Conservation (phyloP, 1,140 invertebrate species). For the Drosophila nigromelanica region DNA sequence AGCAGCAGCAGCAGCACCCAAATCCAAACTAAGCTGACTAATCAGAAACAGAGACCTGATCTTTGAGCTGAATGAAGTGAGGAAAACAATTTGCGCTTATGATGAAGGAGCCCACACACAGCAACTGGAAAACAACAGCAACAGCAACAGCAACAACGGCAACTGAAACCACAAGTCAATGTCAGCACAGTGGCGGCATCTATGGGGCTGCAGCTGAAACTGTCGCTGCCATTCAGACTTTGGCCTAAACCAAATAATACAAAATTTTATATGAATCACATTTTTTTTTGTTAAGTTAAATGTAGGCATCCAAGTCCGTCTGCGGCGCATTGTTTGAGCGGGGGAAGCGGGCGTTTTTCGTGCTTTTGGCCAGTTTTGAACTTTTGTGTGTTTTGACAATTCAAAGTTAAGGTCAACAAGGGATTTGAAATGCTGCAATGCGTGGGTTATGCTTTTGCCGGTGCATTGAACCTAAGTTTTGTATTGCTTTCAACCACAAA, state of each 20-base stretch:
- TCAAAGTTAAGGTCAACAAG: conserved; percentile 82
- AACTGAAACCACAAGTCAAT: conserved; percentile 79
- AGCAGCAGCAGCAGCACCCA: conserved; percentile 24
- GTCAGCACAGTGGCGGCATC: conserved; percentile 73
- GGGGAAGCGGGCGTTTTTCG: conserved; percentile 19
- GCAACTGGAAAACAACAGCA: conserved; percentile 31
- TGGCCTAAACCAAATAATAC: conserved; percentile 14
- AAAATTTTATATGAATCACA: conserved; percentile 42
- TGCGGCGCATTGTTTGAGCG: conserved; percentile 4
- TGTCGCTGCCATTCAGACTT: conserved; percentile 19
- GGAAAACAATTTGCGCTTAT: conserved; percentile 62
- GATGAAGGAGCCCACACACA: conserved; percentile 64
- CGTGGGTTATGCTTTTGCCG: conserved; percentile 26
- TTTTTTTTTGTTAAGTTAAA: conserved; percentile 27
- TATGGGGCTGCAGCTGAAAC: conserved; percentile 43
- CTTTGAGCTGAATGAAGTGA: conserved; percentile 63
- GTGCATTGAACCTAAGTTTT: conserved; percentile 64
- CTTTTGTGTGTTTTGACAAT: conserved; percentile 80
- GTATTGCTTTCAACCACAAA: conserved; percentile 32
- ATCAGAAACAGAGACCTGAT: conserved; percentile 56
- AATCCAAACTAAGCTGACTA: conserved; percentile 68
- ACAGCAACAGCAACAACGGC: conserved; percentile 53
- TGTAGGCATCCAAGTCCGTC: conserved; percentile 40
- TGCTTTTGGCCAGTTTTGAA: conserved; percentile 49
- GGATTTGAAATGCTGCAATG: conserved; percentile 80